Evolutionary conservation across 2,113 vertebrate species (phyloP).

Genomic region (Hipposideros armiger): DNA sequence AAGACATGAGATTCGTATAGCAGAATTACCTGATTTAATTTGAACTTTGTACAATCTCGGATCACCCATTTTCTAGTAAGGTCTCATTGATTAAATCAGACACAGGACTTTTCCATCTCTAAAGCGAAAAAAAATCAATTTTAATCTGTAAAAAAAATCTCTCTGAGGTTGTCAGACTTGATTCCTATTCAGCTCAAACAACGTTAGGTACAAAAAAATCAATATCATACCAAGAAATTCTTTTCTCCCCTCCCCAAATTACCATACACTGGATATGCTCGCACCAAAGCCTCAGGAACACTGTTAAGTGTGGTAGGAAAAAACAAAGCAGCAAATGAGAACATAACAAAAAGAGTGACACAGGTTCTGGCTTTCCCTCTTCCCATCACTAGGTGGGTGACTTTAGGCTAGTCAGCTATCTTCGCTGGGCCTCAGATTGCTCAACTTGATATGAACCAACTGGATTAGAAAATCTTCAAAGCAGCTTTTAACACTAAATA

Average conservation of each 20-base stretch:
- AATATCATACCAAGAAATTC: background rate
- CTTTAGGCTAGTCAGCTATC: background rate
- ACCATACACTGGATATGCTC: background rate
- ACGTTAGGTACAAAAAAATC: constrained; percentile 32
- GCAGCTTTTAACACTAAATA: background rate
- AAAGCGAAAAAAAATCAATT: constrained; percentile 47
- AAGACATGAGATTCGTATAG: background rate
- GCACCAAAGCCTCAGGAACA: background rate
- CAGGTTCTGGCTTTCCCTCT: background rate
- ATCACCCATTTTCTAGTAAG: constrained; percentile 68
- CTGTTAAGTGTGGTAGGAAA: accelerated
- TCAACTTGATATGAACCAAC: background rate
- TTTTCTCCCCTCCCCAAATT: background rate
- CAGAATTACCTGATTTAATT: constrained; percentile 52
- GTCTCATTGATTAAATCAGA: constrained; percentile 36
- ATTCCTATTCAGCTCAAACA: constrained; percentile 41
- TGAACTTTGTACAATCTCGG: constrained; percentile 45
- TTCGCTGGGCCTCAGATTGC: background rate
- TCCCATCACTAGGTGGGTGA: background rate
- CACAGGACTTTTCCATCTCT: constrained; percentile 1
- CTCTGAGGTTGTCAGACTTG: constrained; percentile 46
- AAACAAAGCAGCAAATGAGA: background rate
- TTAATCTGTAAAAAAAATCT: constrained; percentile 51
- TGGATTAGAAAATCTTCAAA: constrained; percentile 8
- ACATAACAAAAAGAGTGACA: background rate